phyloP scores from a whole-genome alignment of 2,113 vertebrate species.

The Amazona vittata region DNA sequence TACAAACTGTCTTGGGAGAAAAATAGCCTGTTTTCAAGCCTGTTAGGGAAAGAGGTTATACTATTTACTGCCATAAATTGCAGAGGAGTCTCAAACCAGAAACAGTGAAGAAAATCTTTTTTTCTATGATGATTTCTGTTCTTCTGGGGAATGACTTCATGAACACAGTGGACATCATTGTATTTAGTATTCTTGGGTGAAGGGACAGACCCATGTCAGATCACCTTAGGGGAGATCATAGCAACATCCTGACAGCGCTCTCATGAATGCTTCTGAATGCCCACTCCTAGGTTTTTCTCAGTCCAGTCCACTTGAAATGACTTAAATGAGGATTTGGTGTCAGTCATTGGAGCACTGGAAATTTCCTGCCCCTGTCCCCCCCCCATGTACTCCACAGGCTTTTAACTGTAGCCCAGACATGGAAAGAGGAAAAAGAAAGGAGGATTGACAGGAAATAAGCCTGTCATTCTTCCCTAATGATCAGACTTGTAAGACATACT shows the following conservation, averaged over 20 bases:
- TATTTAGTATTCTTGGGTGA: background rate
- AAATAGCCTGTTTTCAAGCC: background rate
- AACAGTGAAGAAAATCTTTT: constrained; percentile 18
- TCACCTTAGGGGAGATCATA: background rate
- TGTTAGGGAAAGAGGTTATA: constrained; percentile 11
- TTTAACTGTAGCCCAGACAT: background rate
- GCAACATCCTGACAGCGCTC: fast-evolving
- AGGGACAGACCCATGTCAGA: background rate
- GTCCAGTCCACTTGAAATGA: background rate
- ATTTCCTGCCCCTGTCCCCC: background rate
- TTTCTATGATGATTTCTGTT: background rate
- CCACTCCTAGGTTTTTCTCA: background rate
- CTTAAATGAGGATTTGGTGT: background rate
- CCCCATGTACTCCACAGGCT: background rate
- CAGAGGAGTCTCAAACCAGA: constrained; percentile 31
- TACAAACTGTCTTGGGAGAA: constrained; percentile 61
- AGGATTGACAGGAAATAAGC: background rate
- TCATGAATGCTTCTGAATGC: background rate
- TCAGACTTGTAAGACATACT: background rate
- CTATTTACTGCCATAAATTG: constrained; percentile 56
- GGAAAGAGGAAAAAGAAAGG: background rate
- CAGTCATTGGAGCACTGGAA: background rate
- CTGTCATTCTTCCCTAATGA: background rate
- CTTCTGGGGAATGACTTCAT: constrained; percentile 18
- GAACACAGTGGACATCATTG: background rate